These are phyloP conservation scores for Hydropsyche betteni DNA, from an alignment of 2,888 invertebrate species.

Conservation along the genomic window DNA sequence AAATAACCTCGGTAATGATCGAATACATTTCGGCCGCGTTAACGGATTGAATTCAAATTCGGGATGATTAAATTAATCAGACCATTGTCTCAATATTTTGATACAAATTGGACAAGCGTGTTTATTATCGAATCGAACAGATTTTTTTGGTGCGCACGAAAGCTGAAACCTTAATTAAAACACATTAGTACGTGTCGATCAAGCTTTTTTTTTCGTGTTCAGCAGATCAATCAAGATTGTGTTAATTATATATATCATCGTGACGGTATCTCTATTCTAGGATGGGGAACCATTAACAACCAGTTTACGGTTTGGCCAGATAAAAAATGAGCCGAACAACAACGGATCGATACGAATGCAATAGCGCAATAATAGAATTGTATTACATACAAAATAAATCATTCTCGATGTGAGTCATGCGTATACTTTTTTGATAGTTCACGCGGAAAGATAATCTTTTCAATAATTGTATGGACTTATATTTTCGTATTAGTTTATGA, in stretches of 20 bases:
- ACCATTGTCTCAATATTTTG: too few relatives aligned
- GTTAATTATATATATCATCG: constrained; percentile 52
- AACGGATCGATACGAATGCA: not conserved
- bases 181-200: constrained; percentile 52
- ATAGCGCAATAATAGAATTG: too few relatives aligned
- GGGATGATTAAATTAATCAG: too few relatives aligned
- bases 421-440: too few relatives aligned
- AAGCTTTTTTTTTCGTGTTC: constrained; percentile 49
- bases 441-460: too few relatives aligned
- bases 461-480: too few relatives aligned
- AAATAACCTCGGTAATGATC: too few relatives aligned
- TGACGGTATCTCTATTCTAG: constrained; percentile 49
- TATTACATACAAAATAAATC: too few relatives aligned
- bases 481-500: too few relatives aligned
- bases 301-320: constrained; percentile 31
- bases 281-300: constrained; percentile 41
- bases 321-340: constrained; percentile 10
- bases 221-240: constrained; percentile 52
- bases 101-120: constrained; percentile 4
- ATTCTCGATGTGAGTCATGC: too few relatives aligned
- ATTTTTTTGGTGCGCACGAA: constrained; percentile 42
- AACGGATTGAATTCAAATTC: too few relatives aligned
- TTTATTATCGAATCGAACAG: constrained; percentile 31
- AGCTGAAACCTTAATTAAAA: constrained; percentile 52
- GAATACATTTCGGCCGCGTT: too few relatives aligned